Conservation (phyloP, 2,797 vertebrate genomes). For the Percopsis omiscomaycus region DNA sequence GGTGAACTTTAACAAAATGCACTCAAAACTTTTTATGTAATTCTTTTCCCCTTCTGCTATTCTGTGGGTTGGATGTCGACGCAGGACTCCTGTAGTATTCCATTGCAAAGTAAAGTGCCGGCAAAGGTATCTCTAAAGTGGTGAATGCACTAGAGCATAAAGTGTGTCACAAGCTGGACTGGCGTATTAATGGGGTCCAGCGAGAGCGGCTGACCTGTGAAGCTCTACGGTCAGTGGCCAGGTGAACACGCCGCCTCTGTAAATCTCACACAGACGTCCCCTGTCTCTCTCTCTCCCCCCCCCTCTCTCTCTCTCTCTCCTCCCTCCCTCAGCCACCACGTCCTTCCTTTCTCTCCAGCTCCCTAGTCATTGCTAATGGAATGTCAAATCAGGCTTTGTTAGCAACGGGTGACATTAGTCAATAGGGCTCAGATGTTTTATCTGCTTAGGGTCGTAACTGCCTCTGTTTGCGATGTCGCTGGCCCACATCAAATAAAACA, state of each 20-base stretch:
- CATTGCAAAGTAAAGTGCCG: slow-evolving; percentile 61
- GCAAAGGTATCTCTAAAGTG: slow-evolving; percentile 66
- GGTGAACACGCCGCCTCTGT: slow-evolving; percentile 61
- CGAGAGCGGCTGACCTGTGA: slow-evolving; percentile 71
- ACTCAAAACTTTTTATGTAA: too few species aligned
- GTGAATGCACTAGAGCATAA: slow-evolving; percentile 60
- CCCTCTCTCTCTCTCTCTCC: slow-evolving; percentile 25
- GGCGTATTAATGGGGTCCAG: slow-evolving; percentile 72
- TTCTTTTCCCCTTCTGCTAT: too few species aligned
- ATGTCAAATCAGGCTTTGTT: slow-evolving; percentile 70
- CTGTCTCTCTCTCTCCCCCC: slow-evolving; percentile 49
- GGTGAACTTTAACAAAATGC: too few species aligned
- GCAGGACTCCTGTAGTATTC: slow-evolving; percentile 9
- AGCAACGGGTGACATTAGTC: slow-evolving; percentile 66
- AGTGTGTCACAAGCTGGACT: slow-evolving; percentile 67
- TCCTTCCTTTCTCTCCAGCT: slow-evolving; percentile 42
- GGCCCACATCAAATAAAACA: slow-evolving; percentile 59
- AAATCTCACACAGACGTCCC: slow-evolving; percentile 70
- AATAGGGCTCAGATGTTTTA: slow-evolving; percentile 62
- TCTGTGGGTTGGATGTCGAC: too few species aligned
- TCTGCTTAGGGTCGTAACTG: slow-evolving; percentile 56
- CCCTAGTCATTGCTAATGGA: slow-evolving; percentile 57
- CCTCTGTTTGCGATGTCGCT: slow-evolving; percentile 53
- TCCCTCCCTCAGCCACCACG: slow-evolving; percentile 41
- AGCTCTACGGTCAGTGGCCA: slow-evolving; percentile 66